Evolutionary conservation across 2,888 invertebrate species (phyloP), one percentile per base, ranked within the genome.

Genomic region (Drosophila multiciliata): DNA sequence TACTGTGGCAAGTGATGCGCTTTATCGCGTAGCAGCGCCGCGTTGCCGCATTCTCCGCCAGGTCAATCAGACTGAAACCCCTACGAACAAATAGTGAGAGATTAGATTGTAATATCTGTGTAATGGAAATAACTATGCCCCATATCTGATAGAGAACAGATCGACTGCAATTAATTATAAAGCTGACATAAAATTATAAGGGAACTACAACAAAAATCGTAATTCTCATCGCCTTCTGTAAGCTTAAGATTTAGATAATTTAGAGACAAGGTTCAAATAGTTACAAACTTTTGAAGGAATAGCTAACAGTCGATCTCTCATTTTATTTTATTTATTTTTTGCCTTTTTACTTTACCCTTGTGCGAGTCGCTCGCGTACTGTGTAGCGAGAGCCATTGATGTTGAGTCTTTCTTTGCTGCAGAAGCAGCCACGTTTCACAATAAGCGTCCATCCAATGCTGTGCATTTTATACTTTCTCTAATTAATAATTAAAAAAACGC

Each of bases 31-130:
- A 97, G 75, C 94, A 93, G 77, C 95, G 95, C 82, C 94, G 95
- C 6, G 95, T 96, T 38, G 94, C 81, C 1, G 93, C 90, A 90
- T 96, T 96, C 92, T 97, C 96, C 0, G 96, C 95, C 78, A 97
- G 93, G 88, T 96, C 96, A 59, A 97, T 96, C 55, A 95, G 95
- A 89, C 97, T 97, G 91, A 97, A 97, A 12, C 97, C 97, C 11
- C 97, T 97, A 36, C 6, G 52, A 26, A 38, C 32, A 66, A 72
- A 73, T 45, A 68, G 49, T 61, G 32, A 50, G 53, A 45, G 71
- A 77, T 75, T 42, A 89, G 74, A 80, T 76, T 77, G 40, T 23
- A 53, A 53, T 61, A 53, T 50, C 23, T 23, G 20, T 38, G 36
- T 38, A 70, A 38, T 11, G 2, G 4, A 3, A 29, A 38, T 45